Base-by-base conservation (phyloP, 64 coral and sea anemone species). In the Porites lutea region DNA sequence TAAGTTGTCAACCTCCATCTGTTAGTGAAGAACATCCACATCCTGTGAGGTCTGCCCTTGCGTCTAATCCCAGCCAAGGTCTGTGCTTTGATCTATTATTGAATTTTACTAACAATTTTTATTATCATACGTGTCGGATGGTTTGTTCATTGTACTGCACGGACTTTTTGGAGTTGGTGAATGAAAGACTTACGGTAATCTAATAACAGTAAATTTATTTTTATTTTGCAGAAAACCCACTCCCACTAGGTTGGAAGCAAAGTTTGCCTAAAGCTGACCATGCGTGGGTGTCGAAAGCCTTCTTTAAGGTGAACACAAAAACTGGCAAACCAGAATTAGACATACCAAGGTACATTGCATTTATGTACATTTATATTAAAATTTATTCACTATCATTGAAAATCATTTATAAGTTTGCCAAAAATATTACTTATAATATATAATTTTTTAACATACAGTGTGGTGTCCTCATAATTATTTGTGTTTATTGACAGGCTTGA, bases 241-340 rank as follows among this genome's bases (percentile, higher is more conserved):
- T 90, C 15, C 76, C 88, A 51, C 55, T 45, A 66, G 88, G 88
- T 4, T 90, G 88, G 88, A 67, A 79, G 15, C 74, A 90, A 59
- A 90, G 22, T 69, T 19, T 90, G 1, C 60, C 88, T 52, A 68
- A 49, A 64, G 77, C 78, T 66, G 88, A 90, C 37, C 88, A 90
- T 71, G 48, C 52, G 0, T 90, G 89, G 89, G 20, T 91, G 22
- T 73, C 69, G 2, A 50, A 88, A 43, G 69, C 86, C 55, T 5
- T 78, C 13, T 78, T 89, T 10, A 78, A 82, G 55, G 52, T n/a
- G 0, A 93, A 59, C 51, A 14, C 65, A 2, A 74, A 65, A 1
- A 89, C 77, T 89, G 92, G 92, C 22, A 94, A 89, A 84, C 67
- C 86, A 7, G 92, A 89, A 52, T 14, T 94, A 57, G 86, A 94